Percentiles rank a stretch among this genome's conserved stretches.
phyloP scores from a whole-genome alignment of 1,140 invertebrate species.

The Metopolophium dirhodum region DNA sequence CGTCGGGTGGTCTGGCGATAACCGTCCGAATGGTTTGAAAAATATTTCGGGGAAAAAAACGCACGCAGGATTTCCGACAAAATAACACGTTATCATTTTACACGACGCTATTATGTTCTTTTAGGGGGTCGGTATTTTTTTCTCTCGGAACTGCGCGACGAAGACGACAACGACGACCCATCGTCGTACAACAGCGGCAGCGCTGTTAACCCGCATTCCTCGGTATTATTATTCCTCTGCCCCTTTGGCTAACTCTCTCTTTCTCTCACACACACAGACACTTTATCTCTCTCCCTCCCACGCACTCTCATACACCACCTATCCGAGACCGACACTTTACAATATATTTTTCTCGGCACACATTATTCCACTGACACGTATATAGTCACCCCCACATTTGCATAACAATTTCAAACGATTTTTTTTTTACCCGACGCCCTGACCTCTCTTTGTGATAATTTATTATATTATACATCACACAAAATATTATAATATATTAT shows the following conservation, averaged over 20 bases:
- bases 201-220: conserved; percentile 45
- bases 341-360: neutral
- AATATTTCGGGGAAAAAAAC: conserved; percentile 16
- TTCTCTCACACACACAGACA: neutral
- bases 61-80: neutral
- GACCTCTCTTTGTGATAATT: neutral
- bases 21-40: neutral
- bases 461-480: neutral
- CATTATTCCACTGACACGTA: neutral
- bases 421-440: neutral
- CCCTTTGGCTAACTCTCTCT: neutral
- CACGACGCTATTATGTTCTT: conserved; percentile 6
- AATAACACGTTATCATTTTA: conserved; percentile 23
- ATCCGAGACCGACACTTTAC: neutral
- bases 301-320: neutral
- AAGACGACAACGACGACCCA: neutral
- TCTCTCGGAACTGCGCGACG: neutral
- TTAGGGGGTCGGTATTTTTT: conserved; percentile 38
- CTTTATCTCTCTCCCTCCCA: neutral
- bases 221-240: neutral
- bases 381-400: conserved; percentile 11
- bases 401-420: conserved; percentile 49
- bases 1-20: neutral
- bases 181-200: neutral
- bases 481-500: neutral